Evolutionary conservation across 2,797 vertebrate genomes (phyloP), one percentile per base, ranked within the genome.

Genomic region (Helarctos malayanus): DNA sequence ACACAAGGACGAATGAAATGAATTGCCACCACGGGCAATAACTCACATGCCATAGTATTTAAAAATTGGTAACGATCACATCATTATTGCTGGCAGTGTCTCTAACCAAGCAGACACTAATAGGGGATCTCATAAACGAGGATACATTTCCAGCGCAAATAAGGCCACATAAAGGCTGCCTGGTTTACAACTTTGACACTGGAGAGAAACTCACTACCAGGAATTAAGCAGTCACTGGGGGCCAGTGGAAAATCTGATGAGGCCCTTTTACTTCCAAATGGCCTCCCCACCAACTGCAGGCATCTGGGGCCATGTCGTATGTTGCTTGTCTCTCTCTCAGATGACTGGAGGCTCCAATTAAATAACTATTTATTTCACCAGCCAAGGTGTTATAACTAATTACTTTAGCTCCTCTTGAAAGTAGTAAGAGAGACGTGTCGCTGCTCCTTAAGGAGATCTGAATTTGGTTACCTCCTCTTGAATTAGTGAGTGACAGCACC

Each of bases 401-500:
- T 98, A 97, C 88, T 90, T 97, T 29, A 97, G 92, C 56, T 98
- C 97, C 97, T 98, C 97, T 98, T 98, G 91, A 93, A 98, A 98
- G 98, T 56, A 83, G 95, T 98, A 97, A 98, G 97, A 97, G 92
- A 98, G 97, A 98, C 91, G 97, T 96, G 96, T 90, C 93, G 95
- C 96, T 96, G 91, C 92, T 98, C 97, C 96, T 98, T 12, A 94
- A 97, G 97, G 96, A 97, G 98, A 97, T 85, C 41, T 97, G 97
- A 98, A 98, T 97, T 97, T 94, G 97, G 98, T 98, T 97, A 95
- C 92, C 96, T 94, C 97, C 98, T 98, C 93, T 95, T 92, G 95
- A 98, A 98, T 98, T 98, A 98, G 93, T 79, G 88, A 98, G 97
- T 96, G 96, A 97, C 75, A 89, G 92, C 98, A 96, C 93, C 98